Evolutionary conservation across 2,888 invertebrate genomes (phyloP), one percentile per base, ranked within the genome.

Genomic region (Meganola albula): DNA sequence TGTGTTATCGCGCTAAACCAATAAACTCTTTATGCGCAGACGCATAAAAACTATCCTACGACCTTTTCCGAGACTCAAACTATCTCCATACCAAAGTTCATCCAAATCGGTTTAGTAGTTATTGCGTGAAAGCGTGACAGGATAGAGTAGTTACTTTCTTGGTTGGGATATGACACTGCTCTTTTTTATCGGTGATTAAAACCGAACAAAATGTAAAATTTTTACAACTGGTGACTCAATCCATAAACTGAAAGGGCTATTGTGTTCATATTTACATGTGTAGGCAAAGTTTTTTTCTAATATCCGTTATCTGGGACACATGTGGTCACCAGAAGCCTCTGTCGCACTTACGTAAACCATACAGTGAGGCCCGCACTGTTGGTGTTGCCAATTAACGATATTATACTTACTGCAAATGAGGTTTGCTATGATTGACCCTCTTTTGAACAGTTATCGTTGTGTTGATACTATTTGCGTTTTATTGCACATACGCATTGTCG

Each of bases 341-440:
- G 8, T 60, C 53, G 25, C 58, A 49, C 58, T 55, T 58, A 51
- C 58, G 61, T 60, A 45, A 55, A 27, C 34, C 22, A 9, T 18
- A 27, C 16, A 21, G 20, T 31, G 40, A 38, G 26, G 21, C 29
- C 29, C 34, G 34, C 23, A 9, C 27, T 51, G 40, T 61, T 61
- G 25, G 51, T 53, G 44, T 63, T 61, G 48, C 38, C 54, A 61
- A 61, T 63, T 61, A 61, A 50, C 63, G 32, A 43, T 55, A 47
- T 43, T 33, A 40, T 35, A 34, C 43, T 45, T 42, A 47, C 33
- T 32, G 33, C 42, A 47, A 54, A 50, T 46, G 44, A 42, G 53
- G 42, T 38, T 44, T 39, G 29, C 34, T 47, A 42, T 39, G 44
- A 56, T 44, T 56, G 48, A 58, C 53, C 54, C 40, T 40, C 37